Percentiles rank a stretch among this genome's conserved stretches.
Conservation (phyloP, 2,888 invertebrate genomes). For the Sinelater perroti region DNA sequence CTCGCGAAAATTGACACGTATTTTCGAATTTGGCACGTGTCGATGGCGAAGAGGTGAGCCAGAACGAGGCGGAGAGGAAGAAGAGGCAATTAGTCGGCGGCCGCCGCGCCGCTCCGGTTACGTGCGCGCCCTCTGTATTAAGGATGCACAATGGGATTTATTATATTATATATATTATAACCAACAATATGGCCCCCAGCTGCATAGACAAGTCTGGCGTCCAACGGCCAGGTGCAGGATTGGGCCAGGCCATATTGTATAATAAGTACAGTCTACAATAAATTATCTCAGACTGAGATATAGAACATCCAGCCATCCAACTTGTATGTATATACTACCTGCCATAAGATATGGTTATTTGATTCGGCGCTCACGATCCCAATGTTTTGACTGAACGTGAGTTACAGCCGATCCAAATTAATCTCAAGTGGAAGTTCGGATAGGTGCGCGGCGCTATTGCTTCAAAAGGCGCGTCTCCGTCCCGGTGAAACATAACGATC, state of each 20-base stretch:
- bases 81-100: too few relatives aligned
- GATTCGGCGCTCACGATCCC: conserved; percentile 40
- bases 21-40: conserved; percentile 36
- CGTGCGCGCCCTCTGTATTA: neutral
- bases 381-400: conserved; percentile 45
- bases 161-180: conserved; percentile 21
- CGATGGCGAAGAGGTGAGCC: neutral
- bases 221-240: conserved; percentile 45
- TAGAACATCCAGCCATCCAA: conserved; percentile 41
- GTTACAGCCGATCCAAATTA: conserved; percentile 36
- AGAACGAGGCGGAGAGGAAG: too few relatives aligned
- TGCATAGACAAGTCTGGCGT: conserved; percentile 43
- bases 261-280: conserved; percentile 48
- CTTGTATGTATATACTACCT: conserved; percentile 41
- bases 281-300: conserved; percentile 44
- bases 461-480: neutral
- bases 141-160: neutral
- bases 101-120: too few relatives aligned
- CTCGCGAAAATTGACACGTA: conserved; percentile 29
- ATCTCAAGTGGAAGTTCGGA: conserved; percentile 24
- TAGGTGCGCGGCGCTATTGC: conserved; percentile 8
- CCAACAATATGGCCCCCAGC: conserved; percentile 39
- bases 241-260: conserved; percentile 45
- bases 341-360: conserved; percentile 44
- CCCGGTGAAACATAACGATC: neutral